A percentile compares a stretch with the other conserved stretches of the same genome.
These are phyloP conservation scores for Desoria tigrina DNA, from an alignment of 2,888 invertebrate genomes.

Conservation along the genomic window DNA sequence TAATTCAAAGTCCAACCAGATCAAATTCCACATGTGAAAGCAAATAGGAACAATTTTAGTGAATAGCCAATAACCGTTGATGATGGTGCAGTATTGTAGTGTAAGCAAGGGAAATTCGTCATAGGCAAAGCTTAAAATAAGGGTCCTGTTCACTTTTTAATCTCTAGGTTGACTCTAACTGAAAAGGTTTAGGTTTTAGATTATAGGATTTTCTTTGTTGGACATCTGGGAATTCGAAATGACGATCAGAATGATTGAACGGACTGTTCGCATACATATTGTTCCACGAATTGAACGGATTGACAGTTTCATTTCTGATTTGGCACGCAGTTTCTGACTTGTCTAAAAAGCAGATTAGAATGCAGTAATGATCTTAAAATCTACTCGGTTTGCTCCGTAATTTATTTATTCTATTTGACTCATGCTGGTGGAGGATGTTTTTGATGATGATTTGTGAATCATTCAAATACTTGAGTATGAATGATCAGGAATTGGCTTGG, in stretches of 20 bases:
- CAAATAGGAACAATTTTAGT: too few species aligned
- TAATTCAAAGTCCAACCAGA: too few species aligned
- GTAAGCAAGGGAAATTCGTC: too few species aligned
- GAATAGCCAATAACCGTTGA: too few species aligned
- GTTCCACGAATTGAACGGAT: neutral
- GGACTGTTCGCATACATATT: neutral
- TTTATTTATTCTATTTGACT: conserved; percentile 11
- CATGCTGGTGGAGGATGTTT: conserved; percentile 6
- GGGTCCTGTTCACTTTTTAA: too few species aligned
- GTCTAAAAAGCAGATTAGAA: neutral
- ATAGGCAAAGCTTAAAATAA: too few species aligned
- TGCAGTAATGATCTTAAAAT: conserved; percentile 1
- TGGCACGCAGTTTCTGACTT: conserved; percentile 6
- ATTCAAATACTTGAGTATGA: neutral
- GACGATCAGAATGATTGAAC: conserved; percentile 3
- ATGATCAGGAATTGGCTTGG: neutral
- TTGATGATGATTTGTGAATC: neutral
- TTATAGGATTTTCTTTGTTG: neutral
- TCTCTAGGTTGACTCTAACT: too few species aligned
- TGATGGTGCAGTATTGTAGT: too few species aligned
- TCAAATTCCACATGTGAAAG: too few species aligned
- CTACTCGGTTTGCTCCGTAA: neutral
- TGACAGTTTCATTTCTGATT: conserved; percentile 6
- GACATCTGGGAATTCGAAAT: conserved; percentile 6
- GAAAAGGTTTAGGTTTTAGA: too few species aligned